These are phyloP conservation scores for Clarias batrachus DNA, from an alignment of 2,113 vertebrate genomes.

Conservation along the genomic window DNA sequence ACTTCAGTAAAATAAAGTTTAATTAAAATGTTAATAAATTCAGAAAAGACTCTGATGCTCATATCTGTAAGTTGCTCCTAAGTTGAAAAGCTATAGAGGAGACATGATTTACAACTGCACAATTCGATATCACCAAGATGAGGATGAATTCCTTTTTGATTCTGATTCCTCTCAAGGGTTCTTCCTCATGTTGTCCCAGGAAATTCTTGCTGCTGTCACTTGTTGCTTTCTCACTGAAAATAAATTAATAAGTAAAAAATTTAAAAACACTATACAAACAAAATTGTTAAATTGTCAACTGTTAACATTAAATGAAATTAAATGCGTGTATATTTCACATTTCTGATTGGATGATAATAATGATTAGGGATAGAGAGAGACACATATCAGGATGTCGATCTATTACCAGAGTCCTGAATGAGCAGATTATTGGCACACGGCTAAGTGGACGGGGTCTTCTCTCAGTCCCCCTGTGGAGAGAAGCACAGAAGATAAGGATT, in stretches of 20 bases:
- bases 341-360: conserved; percentile 25
- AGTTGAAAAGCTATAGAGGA: no score
- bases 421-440: conserved; percentile 42
- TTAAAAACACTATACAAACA: background rate
- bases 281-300: no score
- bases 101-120: background rate
- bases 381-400: conserved; percentile 44
- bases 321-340: conserved; percentile 1
- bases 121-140: background rate
- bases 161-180: background rate
- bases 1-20: background rate
- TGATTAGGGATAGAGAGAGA: conserved; percentile 42
- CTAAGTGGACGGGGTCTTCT: conserved; percentile 44
- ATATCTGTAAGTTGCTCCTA: background rate
- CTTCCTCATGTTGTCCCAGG: background rate
- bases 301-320: background rate
- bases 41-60: background rate
- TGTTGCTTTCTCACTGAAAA: background rate
- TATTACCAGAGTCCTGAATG: conserved; percentile 44
- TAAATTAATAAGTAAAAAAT: background rate
- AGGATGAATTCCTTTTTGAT: background rate
- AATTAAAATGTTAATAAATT: background rate
- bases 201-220: background rate
- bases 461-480: background rate
- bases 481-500: background rate